These are phyloP conservation scores for Rhopalosiphum maidis DNA, from an alignment of 1,140 invertebrate species.

Conservation along the genomic window DNA sequence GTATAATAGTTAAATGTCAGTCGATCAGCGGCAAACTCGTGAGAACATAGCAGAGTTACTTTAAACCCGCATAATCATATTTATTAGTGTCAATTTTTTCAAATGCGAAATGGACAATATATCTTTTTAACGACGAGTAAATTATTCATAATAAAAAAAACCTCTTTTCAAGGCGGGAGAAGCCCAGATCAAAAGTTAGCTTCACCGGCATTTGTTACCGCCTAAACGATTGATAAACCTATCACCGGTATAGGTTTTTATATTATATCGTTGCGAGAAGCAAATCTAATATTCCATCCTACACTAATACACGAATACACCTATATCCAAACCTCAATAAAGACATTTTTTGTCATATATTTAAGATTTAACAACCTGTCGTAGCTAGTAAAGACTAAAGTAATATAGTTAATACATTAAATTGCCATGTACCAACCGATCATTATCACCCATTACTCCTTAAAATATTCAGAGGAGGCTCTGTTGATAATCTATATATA, in stretches of 20 bases:
- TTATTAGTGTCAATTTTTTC: neutral
- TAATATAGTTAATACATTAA: too few relatives aligned
- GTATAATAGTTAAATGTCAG: neutral
- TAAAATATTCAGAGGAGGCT: too few relatives aligned
- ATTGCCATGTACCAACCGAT: too few relatives aligned
- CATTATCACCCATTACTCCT: too few relatives aligned
- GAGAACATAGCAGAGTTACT: neutral
- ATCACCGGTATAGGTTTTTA: neutral
- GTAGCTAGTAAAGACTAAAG: too few relatives aligned
- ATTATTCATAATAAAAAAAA: neutral
- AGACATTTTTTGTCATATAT: too few relatives aligned
- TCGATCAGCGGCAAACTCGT: neutral
- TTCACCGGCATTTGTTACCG: neutral
- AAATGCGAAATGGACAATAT: neutral
- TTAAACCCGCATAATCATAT: neutral
- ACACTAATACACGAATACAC: too few relatives aligned
- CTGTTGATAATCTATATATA: neutral
- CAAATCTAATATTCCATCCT: too few relatives aligned
- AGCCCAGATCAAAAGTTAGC: neutral
- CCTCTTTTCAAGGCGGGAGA: neutral
- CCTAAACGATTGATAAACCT: neutral
- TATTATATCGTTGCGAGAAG: neutral
- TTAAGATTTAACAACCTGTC: too few relatives aligned
- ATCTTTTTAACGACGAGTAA: neutral
- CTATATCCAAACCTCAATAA: too few relatives aligned